These are phyloP conservation scores for Stercorarius parasiticus DNA, from an alignment of 2,113 vertebrate genomes.

Conservation along the genomic window DNA sequence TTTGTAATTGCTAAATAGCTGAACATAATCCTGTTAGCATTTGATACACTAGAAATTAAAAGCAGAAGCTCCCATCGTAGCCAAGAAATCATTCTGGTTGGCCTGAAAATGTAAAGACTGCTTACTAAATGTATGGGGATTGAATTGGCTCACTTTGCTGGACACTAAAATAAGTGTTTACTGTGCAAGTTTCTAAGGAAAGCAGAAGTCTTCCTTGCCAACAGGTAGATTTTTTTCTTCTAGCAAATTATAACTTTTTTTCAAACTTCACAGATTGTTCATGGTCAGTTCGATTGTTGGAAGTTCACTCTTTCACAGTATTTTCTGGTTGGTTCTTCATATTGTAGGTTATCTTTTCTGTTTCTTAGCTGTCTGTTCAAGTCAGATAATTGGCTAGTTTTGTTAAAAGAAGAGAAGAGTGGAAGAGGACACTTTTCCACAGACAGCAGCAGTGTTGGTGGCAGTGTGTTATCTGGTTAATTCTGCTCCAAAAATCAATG, in stretches of 20 bases:
- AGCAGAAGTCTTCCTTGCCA: background rate
- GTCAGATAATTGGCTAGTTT: background rate
- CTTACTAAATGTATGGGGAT: background rate
- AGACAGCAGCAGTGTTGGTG: background rate
- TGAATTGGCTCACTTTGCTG: background rate
- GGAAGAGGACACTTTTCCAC: background rate
- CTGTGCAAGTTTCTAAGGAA: background rate
- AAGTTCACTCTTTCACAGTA: background rate
- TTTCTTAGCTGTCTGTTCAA: background rate
- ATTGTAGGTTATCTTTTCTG: background rate
- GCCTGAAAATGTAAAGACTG: background rate
- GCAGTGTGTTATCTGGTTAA: background rate
- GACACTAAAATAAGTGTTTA: background rate
- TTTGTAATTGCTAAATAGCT: constrained; percentile 17
- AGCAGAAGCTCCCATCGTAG: background rate
- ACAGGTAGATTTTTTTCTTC: background rate
- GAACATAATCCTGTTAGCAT: constrained; percentile 21
- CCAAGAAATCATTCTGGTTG: background rate
- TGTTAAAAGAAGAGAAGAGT: background rate
- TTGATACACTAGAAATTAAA: constrained; percentile 36
- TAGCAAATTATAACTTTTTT: background rate
- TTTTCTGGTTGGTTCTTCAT: background rate
- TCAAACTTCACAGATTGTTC: background rate
- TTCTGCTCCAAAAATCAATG: background rate
- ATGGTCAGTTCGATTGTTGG: background rate